Percentiles rank a stretch among this genome's conserved stretches.
Conservation (phyloP, 2,797 vertebrate species). For the Helicolenus hilgendorfi region DNA sequence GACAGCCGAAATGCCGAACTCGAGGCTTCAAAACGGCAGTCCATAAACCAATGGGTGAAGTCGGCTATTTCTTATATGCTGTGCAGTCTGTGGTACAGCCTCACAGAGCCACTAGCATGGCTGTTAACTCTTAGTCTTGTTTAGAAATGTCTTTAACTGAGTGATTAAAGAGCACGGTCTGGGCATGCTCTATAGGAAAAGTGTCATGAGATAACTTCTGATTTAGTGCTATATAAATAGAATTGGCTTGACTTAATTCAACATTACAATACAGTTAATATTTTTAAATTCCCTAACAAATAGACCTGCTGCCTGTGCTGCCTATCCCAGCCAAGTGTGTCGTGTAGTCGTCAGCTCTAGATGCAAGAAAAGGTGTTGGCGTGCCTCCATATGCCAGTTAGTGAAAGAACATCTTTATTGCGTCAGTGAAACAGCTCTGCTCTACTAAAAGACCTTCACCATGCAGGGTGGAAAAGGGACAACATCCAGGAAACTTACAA, state of each 20-base stretch:
- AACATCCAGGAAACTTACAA: slow-evolving; percentile 37
- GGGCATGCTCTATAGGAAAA: too few species aligned
- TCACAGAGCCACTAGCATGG: not conserved
- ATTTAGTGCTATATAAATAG: too few species aligned
- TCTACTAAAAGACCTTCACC: slow-evolving; percentile 36
- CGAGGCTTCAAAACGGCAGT: too few species aligned
- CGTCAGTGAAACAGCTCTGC: slow-evolving; percentile 41
- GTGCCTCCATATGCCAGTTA: slow-evolving; percentile 26
- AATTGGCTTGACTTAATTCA: not conserved
- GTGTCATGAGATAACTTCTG: too few species aligned
- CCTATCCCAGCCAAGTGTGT: not conserved
- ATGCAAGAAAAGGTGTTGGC: slow-evolving; percentile 39
- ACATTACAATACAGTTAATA: not conserved
- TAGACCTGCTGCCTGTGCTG: not conserved
- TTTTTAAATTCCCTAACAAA: not conserved
- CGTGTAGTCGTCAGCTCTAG: not conserved
- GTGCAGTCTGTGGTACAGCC: not conserved
- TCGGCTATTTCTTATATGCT: too few species aligned
- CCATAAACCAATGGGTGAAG: too few species aligned
- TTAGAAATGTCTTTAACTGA: not conserved
- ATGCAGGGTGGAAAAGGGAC: slow-evolving; percentile 12
- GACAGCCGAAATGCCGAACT: too few species aligned
- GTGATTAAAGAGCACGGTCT: too few species aligned
- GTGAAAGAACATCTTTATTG: slow-evolving; percentile 55
- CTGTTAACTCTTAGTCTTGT: not conserved